Evolutionary conservation across 2,113 vertebrate genomes (phyloP).

Genomic region (Rhineura floridana): DNA sequence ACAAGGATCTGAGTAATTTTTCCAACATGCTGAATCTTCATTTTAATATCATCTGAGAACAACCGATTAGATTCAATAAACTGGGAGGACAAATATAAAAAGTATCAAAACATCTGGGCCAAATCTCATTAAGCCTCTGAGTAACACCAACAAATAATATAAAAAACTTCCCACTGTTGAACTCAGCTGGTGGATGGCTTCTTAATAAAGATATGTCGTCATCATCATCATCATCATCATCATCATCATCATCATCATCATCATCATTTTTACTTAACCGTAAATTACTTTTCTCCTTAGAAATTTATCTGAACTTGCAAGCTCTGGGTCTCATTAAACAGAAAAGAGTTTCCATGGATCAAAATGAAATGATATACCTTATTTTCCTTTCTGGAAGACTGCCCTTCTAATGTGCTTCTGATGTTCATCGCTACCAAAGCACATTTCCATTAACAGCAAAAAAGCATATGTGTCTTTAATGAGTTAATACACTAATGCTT

Average conservation of each 20-base stretch:
- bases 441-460: constrained; percentile 20
- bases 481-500: neutral
- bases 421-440: constrained; percentile 23
- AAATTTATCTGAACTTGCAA: neutral
- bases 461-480: constrained; percentile 22
- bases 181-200: neutral
- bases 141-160: neutral
- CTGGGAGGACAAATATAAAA: neutral
- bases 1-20: neutral
- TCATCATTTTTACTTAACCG: neutral
- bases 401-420: constrained; percentile 21
- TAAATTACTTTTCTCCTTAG: neutral
- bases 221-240: neutral
- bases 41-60: neutral
- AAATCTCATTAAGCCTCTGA: neutral
- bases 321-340: constrained; percentile 16
- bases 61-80: neutral
- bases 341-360: neutral
- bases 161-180: neutral
- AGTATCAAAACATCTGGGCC: neutral
- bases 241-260: neutral
- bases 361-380: neutral
- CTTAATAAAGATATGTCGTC: neutral
- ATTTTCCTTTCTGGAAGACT: constrained; percentile 19
- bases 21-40: neutral